These are phyloP conservation scores for Cantharis flavilabris DNA, from an alignment of 2,888 invertebrate species.

Conservation along the genomic window DNA sequence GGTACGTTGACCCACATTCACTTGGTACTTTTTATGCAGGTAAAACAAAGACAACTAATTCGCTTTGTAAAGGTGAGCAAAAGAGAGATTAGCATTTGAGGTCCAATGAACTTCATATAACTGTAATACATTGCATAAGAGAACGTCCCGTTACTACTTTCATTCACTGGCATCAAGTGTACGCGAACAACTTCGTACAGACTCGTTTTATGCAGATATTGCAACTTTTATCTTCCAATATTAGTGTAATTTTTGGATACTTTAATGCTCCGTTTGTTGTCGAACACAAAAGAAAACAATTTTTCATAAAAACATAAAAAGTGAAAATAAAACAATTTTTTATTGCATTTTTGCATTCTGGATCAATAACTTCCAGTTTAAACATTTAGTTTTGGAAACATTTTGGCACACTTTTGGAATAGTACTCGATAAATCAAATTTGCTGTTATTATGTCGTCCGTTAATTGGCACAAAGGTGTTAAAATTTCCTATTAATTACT, in stretches of 20 bases:
- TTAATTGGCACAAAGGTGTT: background rate
- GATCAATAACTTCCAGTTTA: background rate
- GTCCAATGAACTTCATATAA: slow-evolving; percentile 45
- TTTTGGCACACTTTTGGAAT: background rate
- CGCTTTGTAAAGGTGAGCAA: slow-evolving; percentile 16
- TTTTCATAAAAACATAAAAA: background rate
- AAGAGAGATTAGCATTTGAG: slow-evolving; percentile 36
- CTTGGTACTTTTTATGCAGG: slow-evolving; percentile 32
- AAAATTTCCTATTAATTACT: background rate
- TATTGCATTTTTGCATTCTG: background rate
- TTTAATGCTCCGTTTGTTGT: background rate
- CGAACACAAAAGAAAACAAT: background rate
- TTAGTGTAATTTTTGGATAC: background rate
- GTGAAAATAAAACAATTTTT: background rate
- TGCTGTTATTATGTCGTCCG: background rate
- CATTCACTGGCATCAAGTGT: slow-evolving; percentile 46
- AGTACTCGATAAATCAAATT: background rate
- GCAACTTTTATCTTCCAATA: background rate
- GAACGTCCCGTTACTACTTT: slow-evolving; percentile 48
- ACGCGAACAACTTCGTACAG: slow-evolving; percentile 30
- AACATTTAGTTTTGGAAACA: background rate
- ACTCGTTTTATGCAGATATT: slow-evolving; percentile 13
- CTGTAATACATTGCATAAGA: slow-evolving; percentile 50
- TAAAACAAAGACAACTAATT: slow-evolving; percentile 30
- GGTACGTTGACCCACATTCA: slow-evolving; percentile 48